These are phyloP conservation scores for Dryobotodes eremita DNA, from an alignment of 2,888 invertebrate species.

Conservation along the genomic window DNA sequence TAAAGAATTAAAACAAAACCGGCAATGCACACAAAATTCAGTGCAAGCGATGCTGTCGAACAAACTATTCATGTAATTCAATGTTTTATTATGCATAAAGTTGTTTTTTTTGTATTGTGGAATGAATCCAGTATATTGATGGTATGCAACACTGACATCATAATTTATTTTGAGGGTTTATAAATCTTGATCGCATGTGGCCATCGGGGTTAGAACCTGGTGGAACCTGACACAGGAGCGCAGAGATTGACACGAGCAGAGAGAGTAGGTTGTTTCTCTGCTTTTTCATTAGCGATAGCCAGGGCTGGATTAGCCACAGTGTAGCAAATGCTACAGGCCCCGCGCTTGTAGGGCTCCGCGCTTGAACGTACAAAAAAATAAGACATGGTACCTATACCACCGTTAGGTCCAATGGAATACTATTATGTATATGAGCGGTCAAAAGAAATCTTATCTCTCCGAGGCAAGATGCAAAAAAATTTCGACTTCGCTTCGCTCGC, in stretches of 20 bases:
- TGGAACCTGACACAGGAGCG: not conserved
- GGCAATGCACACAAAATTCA: not conserved
- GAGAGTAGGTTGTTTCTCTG: not conserved
- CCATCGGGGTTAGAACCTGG: not conserved
- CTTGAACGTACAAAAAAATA: not conserved
- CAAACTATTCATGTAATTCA: not conserved
- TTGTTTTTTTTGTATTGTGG: not conserved
- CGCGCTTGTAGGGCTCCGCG: not conserved
- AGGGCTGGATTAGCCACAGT: not conserved
- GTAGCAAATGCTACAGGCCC: not conserved
- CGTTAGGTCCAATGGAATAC: not conserved
- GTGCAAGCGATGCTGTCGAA: not conserved
- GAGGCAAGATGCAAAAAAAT: not conserved
- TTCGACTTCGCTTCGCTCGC: not conserved
- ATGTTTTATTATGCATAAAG: too few species aligned
- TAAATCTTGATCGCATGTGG: not conserved
- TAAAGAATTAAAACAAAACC: not conserved
- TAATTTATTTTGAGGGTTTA: not conserved
- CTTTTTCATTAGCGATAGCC: not conserved
- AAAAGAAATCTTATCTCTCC: not conserved
- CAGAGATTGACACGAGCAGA: not conserved
- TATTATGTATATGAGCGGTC: not conserved
- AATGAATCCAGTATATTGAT: not conserved
- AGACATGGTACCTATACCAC: not conserved
- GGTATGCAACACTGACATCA: not conserved